Conservation (phyloP, 2,888 invertebrate genomes). For the Notodonta ziczac region DNA sequence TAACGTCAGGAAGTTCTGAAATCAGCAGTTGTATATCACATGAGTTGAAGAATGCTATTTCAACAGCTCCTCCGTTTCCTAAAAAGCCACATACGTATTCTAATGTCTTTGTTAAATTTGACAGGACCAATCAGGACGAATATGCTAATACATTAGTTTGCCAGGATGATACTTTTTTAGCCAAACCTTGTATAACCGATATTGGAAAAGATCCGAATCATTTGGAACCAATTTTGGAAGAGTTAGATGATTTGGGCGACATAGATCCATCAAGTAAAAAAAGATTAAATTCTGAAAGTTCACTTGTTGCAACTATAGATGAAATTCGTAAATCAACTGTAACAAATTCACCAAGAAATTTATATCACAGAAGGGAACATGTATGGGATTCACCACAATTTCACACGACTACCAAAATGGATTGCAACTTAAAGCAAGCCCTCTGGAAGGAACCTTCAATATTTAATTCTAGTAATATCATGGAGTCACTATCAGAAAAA, state of each 20-base stretch:
- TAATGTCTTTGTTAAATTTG: constrained; percentile 76
- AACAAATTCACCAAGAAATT: constrained; percentile 83
- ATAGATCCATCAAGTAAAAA: constrained; percentile 69
- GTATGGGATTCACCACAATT: constrained; percentile 77
- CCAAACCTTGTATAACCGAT: constrained; percentile 84
- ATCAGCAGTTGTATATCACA: constrained; percentile 78
- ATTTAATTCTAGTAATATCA: constrained; percentile 72
- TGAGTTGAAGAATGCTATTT: constrained; percentile 73
- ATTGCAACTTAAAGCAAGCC: constrained; percentile 67
- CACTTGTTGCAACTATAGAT: constrained; percentile 86
- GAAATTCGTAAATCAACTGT: constrained; percentile 85
- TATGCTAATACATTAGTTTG: constrained; percentile 82
- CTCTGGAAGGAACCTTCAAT: constrained; percentile 80
- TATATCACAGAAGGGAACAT: constrained; percentile 82
- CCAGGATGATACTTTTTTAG: constrained; percentile 80
- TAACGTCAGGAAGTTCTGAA: constrained; percentile 85
- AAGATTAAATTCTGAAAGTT: constrained; percentile 81
- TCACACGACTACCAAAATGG: constrained; percentile 61
- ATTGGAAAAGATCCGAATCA: constrained; percentile 79
- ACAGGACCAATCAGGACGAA: constrained; percentile 74
- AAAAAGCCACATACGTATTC: constrained; percentile 76
- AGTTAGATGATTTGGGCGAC: constrained; percentile 82
- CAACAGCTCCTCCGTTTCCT: constrained; percentile 75
- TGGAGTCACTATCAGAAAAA: constrained; percentile 74
- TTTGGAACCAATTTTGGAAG: constrained; percentile 83